Evolutionary conservation across 2,888 invertebrate species (phyloP).

Genomic region (Phaonia tiefii): DNA sequence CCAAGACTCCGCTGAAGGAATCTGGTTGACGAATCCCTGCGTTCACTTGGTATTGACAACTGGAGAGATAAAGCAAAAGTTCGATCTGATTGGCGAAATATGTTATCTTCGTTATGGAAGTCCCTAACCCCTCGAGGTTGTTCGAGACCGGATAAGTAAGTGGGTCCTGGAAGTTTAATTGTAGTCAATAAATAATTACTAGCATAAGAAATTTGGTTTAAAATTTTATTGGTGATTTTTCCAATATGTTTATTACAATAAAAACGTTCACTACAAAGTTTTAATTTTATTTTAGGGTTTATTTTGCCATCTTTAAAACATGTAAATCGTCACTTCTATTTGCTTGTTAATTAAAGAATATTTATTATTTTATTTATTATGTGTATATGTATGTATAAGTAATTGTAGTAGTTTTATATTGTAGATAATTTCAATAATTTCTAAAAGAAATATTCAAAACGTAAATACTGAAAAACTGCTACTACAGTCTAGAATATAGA

Average conservation of each 20-base stretch:
- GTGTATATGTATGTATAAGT: slow-evolving; percentile 4
- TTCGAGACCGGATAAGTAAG: no score
- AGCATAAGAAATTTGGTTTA: no score
- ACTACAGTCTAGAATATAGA: neutral
- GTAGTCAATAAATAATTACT: no score
- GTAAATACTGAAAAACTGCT: neutral
- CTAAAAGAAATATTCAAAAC: slow-evolving; percentile 3
- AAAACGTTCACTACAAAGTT: slow-evolving; percentile 78
- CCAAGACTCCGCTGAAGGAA: no score
- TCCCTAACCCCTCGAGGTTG: no score
- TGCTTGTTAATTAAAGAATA: neutral
- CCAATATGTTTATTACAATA: slow-evolving; percentile 71
- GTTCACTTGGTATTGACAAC: no score
- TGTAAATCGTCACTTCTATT: slow-evolving; percentile 32
- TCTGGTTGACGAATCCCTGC: no score
- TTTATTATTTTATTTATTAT: slow-evolving; percentile 14
- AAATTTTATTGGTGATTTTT: slow-evolving; percentile 68
- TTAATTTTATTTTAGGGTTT: slow-evolving; percentile 47
- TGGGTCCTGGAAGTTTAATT: no score
- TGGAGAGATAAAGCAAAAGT: no score
- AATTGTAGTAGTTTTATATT: slow-evolving; percentile 9
- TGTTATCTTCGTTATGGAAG: no score
- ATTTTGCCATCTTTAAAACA: slow-evolving; percentile 73
- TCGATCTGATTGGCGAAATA: no score
- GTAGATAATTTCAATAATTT: neutral